A percentile compares a stretch with the other conserved stretches of the same genome.
phyloP scores from a whole-genome alignment of 2,888 invertebrate genomes.

The Ectropis crepuscularia region DNA sequence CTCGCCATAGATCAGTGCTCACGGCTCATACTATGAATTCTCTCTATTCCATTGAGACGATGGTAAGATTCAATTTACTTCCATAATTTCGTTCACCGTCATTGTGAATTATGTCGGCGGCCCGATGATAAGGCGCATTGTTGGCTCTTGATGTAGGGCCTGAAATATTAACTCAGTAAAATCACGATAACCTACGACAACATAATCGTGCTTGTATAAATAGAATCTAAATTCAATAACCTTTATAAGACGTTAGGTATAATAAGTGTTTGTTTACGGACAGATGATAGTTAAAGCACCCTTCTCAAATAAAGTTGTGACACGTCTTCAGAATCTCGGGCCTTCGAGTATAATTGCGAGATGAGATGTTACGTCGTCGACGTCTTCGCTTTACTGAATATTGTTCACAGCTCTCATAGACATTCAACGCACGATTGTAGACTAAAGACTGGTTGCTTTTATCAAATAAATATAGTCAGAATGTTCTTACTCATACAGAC shows the following conservation, averaged over 20 bases:
- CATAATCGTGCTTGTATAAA: background rate
- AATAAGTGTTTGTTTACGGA: constrained; percentile 20
- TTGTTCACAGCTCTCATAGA: constrained; percentile 2
- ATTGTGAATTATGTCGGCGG: too few relatives aligned
- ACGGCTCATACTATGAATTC: too few relatives aligned
- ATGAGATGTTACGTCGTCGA: constrained; percentile 9
- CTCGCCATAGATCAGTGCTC: too few relatives aligned
- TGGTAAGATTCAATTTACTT: too few relatives aligned
- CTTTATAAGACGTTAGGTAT: background rate
- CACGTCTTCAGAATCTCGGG: constrained; percentile 37
- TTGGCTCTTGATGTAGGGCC: too few relatives aligned
- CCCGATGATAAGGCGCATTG: too few relatives aligned
- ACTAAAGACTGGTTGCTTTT: too few relatives aligned
- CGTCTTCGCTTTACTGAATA: background rate
- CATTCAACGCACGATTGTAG: constrained; percentile 1
- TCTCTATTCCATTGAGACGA: too few relatives aligned
- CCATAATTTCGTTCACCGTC: too few relatives aligned
- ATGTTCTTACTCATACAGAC: too few relatives aligned
- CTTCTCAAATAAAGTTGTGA: constrained; percentile 53
- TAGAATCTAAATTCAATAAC: constrained; percentile 13
- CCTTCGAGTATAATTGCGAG: constrained; percentile 3
- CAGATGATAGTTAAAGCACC: constrained; percentile 52
- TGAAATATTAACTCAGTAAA: too few relatives aligned
- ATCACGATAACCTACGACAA: background rate
- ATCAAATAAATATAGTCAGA: too few relatives aligned